Evolutionary conservation across 2,113 vertebrate species (phyloP), one percentile per base, ranked within the genome.

Genomic region (Sialia sialis): DNA sequence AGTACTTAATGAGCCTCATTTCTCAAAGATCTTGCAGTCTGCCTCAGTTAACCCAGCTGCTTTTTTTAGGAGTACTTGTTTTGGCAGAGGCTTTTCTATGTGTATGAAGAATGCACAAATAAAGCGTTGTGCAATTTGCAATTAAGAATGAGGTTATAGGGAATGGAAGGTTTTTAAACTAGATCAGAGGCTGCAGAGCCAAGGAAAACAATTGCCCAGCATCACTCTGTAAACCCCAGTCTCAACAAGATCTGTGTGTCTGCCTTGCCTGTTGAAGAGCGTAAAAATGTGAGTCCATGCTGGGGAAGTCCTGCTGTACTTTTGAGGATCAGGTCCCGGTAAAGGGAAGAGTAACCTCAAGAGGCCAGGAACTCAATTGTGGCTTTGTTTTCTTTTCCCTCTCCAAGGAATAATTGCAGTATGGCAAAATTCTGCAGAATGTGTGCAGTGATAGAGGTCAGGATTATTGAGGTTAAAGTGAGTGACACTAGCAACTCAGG

Each of bases 1-100:
- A 94, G 89, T 94, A 75, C 84, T 95, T 94, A 94, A 94, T 92
- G 89, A 94, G 70, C 81, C 80, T 94, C 87, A 39, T 94, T 96
- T 92, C 84, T 91, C 87, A 75, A 79, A 94, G 89, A 82, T 84
- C 87, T 79, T 90, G 70, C 89, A 94, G 89, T 56, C 77, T 92
- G 89, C 94, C 94, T 96, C 63, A 64, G 94, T 93, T 94, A 97
- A 94, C 88, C 69, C 91, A 84, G 76, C 92, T 90, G 89, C 80
- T 94, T 97, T 97, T 96, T 95, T 90, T 94, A 91, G 93, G 81
- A 94, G 36, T 91, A 58, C 89, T 95, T 94, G 66, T 94, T 87
- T 95, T 95, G 93, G 91, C 91, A 91, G 73, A 69, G 70, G 69
- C 43, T 92, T 94, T 95, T 97, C 66, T 70, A 4, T 70, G 77